A percentile compares a stretch with the other conserved stretches of the same genome.
These are phyloP conservation scores for Phoxinus phoxinus DNA, from an alignment of 2,113 vertebrate genomes.

Conservation along the genomic window DNA sequence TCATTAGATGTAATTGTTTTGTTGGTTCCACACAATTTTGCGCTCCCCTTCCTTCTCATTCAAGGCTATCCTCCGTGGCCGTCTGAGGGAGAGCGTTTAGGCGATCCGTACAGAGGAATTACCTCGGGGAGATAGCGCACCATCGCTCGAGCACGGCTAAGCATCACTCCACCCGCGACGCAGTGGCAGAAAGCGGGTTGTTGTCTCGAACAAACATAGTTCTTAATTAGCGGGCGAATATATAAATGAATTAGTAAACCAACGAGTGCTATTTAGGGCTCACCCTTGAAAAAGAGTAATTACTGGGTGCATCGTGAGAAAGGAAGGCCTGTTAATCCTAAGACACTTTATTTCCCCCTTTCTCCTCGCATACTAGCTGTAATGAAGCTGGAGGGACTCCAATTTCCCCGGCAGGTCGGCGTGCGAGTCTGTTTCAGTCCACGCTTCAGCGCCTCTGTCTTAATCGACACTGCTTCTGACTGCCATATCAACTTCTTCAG, in stretches of 20 bases:
- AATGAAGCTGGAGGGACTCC: conserved; percentile 53
- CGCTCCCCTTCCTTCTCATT: conserved; percentile 10
- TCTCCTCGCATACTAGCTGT: conserved; percentile 6
- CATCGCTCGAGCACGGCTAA: conserved; percentile 12
- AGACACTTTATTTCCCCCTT: conserved; percentile 28
- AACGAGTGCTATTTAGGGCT: conserved; percentile 16
- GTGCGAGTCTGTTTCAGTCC: not conserved
- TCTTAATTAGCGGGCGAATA: conserved; percentile 41
- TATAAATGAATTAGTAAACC: conserved; percentile 35
- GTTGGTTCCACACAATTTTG: conserved; percentile 41
- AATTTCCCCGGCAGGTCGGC: conserved; percentile 37
- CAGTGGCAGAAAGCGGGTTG: conserved; percentile 15
- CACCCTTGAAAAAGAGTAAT: conserved; percentile 47
- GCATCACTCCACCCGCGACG: conserved; percentile 8
- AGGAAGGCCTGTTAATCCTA: conserved; percentile 29
- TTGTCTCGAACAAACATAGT: conserved; percentile 42
- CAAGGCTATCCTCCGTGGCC: not conserved
- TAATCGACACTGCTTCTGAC: conserved; percentile 31
- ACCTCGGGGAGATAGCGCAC: conserved; percentile 12
- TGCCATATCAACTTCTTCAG: conserved; percentile 15
- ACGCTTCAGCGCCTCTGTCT: conserved; percentile 12
- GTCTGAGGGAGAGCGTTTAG: conserved; percentile 13
- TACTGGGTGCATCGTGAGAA: conserved; percentile 25
- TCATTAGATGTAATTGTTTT: conserved; percentile 52
- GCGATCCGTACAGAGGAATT: not conserved